Conservation (phyloP, 2,113 vertebrate species). For the Hippocampus abdominalis region DNA sequence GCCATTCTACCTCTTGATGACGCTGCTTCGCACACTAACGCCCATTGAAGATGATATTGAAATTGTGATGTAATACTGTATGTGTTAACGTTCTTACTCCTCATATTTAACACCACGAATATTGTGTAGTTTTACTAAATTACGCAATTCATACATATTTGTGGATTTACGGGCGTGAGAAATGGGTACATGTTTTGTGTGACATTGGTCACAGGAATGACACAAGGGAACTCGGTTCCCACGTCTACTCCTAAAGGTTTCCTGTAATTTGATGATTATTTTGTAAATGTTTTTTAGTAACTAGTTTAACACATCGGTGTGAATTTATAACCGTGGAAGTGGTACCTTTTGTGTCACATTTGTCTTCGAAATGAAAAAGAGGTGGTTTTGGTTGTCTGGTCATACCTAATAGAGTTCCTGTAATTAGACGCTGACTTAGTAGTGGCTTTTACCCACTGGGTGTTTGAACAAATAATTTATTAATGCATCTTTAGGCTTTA, state of each 20-base stretch:
- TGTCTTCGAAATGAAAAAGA: background rate
- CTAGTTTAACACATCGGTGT: background rate
- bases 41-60: background rate
- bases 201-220: background rate
- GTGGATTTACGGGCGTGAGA: background rate
- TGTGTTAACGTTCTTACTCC: background rate
- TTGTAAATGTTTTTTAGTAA: background rate
- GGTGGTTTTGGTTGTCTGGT: background rate
- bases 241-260: background rate
- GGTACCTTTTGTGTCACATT: too few species aligned
- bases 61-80: background rate
- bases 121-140: background rate
- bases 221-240: background rate
- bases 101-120: background rate
- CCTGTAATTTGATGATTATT: background rate
- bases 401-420: background rate
- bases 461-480: background rate
- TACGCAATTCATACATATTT: background rate
- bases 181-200: background rate
- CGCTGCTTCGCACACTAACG: conserved; percentile 15
- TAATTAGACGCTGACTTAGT: background rate
- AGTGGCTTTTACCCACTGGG: background rate
- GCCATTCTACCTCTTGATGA: conserved; percentile 16
- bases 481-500: background rate
- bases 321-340: background rate